Evolutionary conservation across 1,140 invertebrate species (phyloP).

Genomic region (Lordiphosa collinella): DNA sequence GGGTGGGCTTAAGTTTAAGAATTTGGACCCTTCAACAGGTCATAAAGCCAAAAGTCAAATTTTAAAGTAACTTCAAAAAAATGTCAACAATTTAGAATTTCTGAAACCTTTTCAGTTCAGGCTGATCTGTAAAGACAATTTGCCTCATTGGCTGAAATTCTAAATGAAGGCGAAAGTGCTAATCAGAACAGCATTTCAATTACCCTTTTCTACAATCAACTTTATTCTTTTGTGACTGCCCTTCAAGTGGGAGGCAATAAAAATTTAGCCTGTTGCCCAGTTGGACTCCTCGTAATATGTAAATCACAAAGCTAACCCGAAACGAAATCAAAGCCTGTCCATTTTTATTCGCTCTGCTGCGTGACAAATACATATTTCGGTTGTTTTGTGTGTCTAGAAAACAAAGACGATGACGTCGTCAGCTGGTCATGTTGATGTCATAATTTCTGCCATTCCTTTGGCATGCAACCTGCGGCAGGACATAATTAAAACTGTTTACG

Average conservation of each 20-base stretch:
- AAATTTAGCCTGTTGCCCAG: constrained; percentile 33
- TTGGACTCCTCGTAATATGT: background rate
- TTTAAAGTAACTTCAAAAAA: too few species aligned
- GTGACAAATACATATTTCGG: constrained; percentile 49
- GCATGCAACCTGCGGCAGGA: constrained; percentile 28
- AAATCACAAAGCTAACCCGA: constrained; percentile 5
- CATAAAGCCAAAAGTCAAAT: too few species aligned
- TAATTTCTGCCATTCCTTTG: constrained; percentile 29
- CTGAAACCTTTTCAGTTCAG: too few species aligned
- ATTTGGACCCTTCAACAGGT: too few species aligned
- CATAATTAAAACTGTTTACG: constrained; percentile 68
- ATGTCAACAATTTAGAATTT: too few species aligned
- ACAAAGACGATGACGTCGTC: constrained; percentile 42
- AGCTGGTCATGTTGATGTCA: constrained; percentile 52
- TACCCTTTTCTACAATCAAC: constrained; percentile 15
- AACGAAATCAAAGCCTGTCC: constrained; percentile 43
- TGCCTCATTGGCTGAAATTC: too few species aligned
- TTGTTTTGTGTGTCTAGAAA: constrained; percentile 8
- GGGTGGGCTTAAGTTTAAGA: background rate
- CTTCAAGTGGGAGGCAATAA: constrained; percentile 11
- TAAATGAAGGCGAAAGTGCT: background rate
- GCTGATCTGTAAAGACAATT: too few species aligned
- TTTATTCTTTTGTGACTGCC: constrained; percentile 5
- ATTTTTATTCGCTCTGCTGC: constrained; percentile 23
- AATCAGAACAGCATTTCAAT: constrained; percentile 31